Percentiles rank a stretch among this genome's conserved stretches.
Evolutionary conservation across 1,140 invertebrate species (phyloP).

Genomic region (Leptinotarsa lineolata): DNA sequence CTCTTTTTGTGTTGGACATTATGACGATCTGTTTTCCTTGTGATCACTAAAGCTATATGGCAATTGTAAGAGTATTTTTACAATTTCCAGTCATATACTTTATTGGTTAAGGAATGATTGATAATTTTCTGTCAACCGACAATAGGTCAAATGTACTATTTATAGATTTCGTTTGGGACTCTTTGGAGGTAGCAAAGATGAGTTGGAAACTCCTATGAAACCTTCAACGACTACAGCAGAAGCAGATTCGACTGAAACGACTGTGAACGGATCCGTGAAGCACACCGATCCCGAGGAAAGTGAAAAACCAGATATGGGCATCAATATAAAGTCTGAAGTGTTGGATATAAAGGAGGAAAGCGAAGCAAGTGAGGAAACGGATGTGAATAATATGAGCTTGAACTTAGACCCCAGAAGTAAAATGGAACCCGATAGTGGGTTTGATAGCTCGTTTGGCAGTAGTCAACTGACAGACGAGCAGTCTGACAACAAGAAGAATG

Average conservation of each 20-base stretch:
- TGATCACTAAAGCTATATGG: no score
- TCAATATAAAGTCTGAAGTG: conserved; percentile 31
- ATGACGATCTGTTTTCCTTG: no score
- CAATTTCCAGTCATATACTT: no score
- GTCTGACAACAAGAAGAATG: conserved; percentile 32
- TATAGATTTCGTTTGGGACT: conserved; percentile 42
- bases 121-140: no score
- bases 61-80: no score
- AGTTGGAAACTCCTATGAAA: conserved; percentile 29
- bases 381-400: background rate
- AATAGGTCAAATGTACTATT: background rate
- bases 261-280: conserved; percentile 34
- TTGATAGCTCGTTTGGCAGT: conserved; percentile 31
- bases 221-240: conserved; percentile 36
- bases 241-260: conserved; percentile 38
- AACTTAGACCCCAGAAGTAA: conserved; percentile 9
- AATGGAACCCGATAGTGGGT: conserved; percentile 37
- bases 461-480: conserved; percentile 37
- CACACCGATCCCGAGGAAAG: conserved; percentile 27
- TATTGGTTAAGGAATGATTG: no score
- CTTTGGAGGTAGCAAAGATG: conserved; percentile 49
- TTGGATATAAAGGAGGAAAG: conserved; percentile 7
- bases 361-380: background rate
- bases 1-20: no score
- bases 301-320: conserved; percentile 49